Evolutionary conservation across 2,888 invertebrate genomes (phyloP).

Genomic region (Sisyra nigra): DNA sequence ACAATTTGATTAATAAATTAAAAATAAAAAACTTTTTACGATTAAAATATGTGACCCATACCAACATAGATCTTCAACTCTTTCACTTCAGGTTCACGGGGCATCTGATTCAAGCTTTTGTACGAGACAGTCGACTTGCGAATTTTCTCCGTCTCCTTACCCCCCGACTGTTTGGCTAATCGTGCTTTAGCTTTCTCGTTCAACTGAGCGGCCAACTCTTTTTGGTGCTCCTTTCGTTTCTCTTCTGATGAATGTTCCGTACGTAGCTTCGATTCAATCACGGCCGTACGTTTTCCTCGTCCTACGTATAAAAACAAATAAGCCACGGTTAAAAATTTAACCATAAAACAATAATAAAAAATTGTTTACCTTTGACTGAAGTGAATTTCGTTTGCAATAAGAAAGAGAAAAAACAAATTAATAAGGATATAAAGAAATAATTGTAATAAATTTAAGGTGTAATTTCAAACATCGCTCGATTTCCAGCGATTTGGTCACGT

Average conservation of each 20-base stretch:
- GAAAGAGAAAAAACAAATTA: no score
- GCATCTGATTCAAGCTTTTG: constrained; percentile 82
- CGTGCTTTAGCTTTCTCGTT: constrained; percentile 90
- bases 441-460: no score
- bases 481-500: no score
- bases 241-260: constrained; percentile 94
- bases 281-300: constrained; percentile 67
- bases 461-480: no score
- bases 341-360: constrained; percentile 14
- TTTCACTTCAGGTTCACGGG: constrained; percentile 82
- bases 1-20: constrained; percentile 9
- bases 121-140: constrained; percentile 93
- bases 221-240: constrained; percentile 92
- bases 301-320: no score
- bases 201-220: constrained; percentile 75
- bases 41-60: constrained; percentile 26
- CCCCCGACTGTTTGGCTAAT: constrained; percentile 71
- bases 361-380: no score
- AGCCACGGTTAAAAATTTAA: no score
- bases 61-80: constrained; percentile 91
- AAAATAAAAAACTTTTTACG: neutral
- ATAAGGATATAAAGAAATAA: no score
- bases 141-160: constrained; percentile 75
- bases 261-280: constrained; percentile 83
- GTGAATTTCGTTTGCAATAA: no score